phyloP scores from a whole-genome alignment of 2,797 vertebrate species.

The Valencia hispanica region DNA sequence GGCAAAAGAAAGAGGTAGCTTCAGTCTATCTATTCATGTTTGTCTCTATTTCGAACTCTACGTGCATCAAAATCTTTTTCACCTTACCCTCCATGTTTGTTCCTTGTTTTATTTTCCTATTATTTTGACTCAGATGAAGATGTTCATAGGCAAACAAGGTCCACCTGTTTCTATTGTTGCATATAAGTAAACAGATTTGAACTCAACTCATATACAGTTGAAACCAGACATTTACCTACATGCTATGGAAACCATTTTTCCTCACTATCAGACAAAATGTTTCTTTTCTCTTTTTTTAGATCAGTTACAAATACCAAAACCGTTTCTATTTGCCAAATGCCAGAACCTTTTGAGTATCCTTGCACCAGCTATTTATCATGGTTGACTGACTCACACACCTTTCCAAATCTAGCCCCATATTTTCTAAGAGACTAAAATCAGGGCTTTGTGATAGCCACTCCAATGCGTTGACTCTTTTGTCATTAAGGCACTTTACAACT shows the following conservation, averaged over 20 bases:
- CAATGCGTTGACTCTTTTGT: neutral
- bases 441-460: neutral
- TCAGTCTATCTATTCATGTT: neutral
- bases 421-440: neutral
- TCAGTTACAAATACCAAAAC: neutral
- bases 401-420: neutral
- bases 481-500: neutral
- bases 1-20: neutral
- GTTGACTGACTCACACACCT: neutral
- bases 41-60: conserved; percentile 11
- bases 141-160: neutral
- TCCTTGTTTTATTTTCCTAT: conserved; percentile 24
- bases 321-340: neutral
- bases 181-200: neutral
- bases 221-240: neutral
- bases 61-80: conserved; percentile 32
- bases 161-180: neutral
- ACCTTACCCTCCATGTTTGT: conserved; percentile 19
- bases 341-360: neutral
- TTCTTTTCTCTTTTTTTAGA: neutral
- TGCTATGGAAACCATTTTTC: neutral
- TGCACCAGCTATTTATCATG: neutral
- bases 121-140: conserved; percentile 21
- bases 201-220: neutral
- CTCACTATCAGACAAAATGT: neutral